A percentile compares a stretch with the other conserved stretches of the same genome.
These are phyloP conservation scores for Phocoena phocoena DNA, from an alignment of 2,113 vertebrate genomes.

Conservation along the genomic window DNA sequence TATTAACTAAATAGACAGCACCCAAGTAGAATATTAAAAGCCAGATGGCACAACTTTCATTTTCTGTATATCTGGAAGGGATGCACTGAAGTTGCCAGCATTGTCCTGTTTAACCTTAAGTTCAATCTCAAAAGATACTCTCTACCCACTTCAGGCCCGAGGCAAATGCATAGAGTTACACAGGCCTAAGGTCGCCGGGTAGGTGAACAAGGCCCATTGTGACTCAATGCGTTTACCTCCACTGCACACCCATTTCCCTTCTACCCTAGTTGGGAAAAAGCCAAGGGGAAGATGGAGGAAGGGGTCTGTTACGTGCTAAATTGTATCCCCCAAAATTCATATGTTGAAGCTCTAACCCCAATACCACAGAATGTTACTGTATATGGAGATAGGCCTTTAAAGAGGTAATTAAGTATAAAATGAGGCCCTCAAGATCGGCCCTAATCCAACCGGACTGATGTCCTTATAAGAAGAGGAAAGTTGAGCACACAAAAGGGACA, in stretches of 20 bases:
- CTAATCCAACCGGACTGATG: not conserved
- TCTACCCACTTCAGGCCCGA: not conserved
- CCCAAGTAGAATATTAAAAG: conserved; percentile 76
- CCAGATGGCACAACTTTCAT: conserved; percentile 67
- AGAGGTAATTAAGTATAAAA: conserved; percentile 31
- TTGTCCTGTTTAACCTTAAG: conserved; percentile 63
- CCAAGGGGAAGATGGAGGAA: not conserved
- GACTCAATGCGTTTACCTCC: not conserved
- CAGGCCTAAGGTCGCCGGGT: not conserved
- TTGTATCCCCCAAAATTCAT: not conserved
- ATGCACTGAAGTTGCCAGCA: conserved; percentile 33
- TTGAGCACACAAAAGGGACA: not conserved
- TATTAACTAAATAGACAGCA: conserved; percentile 73
- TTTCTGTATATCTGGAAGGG: conserved; percentile 44
- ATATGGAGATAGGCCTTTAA: not conserved
- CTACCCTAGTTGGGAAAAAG: conserved; percentile 7
- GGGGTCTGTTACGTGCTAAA: not conserved
- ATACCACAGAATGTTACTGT: conserved; percentile 17
- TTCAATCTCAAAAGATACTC: conserved; percentile 31
- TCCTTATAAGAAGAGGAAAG: conserved; percentile 29
- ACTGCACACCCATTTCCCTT: not conserved
- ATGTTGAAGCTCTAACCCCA: not conserved
- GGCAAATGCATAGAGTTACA: not conserved
- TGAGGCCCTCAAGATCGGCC: not conserved
- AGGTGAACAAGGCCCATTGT: not conserved